These are phyloP conservation scores for Mormyrus hasselquistii DNA, from an alignment of 2,797 vertebrate species.

Conservation along the genomic window DNA sequence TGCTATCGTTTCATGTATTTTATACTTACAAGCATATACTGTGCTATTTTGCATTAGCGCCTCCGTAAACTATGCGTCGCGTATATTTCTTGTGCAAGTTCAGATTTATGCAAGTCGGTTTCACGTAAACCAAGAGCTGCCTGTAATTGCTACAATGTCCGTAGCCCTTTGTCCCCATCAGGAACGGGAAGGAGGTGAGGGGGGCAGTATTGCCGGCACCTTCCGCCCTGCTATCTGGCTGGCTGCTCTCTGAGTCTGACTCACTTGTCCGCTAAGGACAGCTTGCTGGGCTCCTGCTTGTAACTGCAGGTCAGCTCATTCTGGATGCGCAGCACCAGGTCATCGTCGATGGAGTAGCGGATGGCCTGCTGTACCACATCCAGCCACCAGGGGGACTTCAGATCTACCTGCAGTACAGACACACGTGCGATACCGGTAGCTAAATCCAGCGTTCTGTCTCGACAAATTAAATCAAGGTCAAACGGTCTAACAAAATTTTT, in stretches of 20 bases:
- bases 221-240: neutral
- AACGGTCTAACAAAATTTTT: neutral
- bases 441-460: neutral
- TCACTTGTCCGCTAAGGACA: constrained; percentile 97
- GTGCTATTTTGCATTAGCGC: neutral
- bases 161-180: neutral
- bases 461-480: neutral
- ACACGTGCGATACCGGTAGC: neutral
- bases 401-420: constrained; percentile 63
- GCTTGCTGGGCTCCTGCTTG: constrained; percentile 78
- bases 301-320: constrained; percentile 89
- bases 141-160: neutral
- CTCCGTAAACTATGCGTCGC: neutral
- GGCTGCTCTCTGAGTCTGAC: neutral
- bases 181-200: neutral
- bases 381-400: constrained; percentile 89
- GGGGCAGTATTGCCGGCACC: neutral
- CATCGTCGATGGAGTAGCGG: constrained; percentile 71
- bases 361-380: constrained; percentile 79
- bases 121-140: neutral
- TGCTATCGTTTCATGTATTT: too few relatives aligned
- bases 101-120: neutral
- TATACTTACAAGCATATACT: neutral
- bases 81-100: neutral
- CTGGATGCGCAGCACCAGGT: constrained; percentile 83